These are phyloP conservation scores for Scelioninae gen. 1 DNA, from an alignment of 2,888 invertebrate genomes.

Conservation along the genomic window DNA sequence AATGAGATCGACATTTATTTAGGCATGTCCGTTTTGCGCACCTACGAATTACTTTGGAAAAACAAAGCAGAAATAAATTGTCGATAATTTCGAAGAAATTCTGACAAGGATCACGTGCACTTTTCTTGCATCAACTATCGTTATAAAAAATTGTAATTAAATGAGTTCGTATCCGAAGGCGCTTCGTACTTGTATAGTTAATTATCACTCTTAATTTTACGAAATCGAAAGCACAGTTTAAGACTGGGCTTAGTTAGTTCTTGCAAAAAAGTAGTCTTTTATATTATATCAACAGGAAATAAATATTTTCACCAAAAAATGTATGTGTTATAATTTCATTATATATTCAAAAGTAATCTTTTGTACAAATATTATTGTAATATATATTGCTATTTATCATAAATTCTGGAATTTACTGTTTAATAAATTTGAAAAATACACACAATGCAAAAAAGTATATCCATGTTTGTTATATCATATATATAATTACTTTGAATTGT, in stretches of 20 bases:
- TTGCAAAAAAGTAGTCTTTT: conserved; percentile 74
- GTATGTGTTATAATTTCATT: too few relatives aligned
- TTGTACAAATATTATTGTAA: too few relatives aligned
- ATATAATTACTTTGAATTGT: too few relatives aligned
- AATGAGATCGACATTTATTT: conserved; percentile 45
- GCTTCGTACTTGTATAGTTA: conserved; percentile 50
- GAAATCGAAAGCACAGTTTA: conserved; percentile 53
- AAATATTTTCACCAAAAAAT: conserved; percentile 77
- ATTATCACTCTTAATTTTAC: conserved; percentile 55
- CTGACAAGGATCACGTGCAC: conserved; percentile 21
- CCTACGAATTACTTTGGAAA: conserved; percentile 8
- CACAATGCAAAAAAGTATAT: too few relatives aligned
- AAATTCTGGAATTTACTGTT: too few relatives aligned
- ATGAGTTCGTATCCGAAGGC: conserved; percentile 26
- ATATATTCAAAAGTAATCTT: too few relatives aligned
- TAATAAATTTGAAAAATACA: too few relatives aligned
- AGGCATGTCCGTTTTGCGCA: conserved; percentile 4
- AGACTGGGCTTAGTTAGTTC: conserved; percentile 70
- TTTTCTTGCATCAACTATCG: conserved; percentile 46
- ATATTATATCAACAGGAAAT: conserved; percentile 74
- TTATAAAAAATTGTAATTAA: conserved; percentile 52
- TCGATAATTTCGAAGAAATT: not conserved
- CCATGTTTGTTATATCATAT: too few relatives aligned
- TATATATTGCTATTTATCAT: too few relatives aligned
- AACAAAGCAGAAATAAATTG: not conserved